These are phyloP conservation scores for Argyrosomus japonicus DNA, from an alignment of 2,113 vertebrate genomes.

Conservation along the genomic window DNA sequence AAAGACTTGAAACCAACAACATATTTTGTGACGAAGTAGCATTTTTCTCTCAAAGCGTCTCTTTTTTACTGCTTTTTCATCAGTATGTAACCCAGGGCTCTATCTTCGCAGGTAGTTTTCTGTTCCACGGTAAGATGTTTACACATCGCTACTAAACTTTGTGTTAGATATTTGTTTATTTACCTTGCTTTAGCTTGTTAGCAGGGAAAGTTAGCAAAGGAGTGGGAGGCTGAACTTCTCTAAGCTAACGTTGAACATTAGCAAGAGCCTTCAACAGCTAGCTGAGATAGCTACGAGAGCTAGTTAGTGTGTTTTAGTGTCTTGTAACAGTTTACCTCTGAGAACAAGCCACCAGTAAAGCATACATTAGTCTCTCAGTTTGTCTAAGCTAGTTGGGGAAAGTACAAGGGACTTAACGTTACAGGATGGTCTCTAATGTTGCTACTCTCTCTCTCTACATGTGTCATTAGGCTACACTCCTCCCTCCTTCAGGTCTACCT, in stretches of 20 bases:
- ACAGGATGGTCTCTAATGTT: background rate
- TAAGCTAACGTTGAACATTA: conserved; percentile 47
- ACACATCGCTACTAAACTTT: conserved; percentile 17
- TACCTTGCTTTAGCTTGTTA: conserved; percentile 68
- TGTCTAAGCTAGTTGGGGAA: background rate
- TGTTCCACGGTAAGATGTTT: conserved; percentile 48
- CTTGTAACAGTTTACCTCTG: background rate
- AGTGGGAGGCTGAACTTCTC: conserved; percentile 55
- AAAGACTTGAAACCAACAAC: conserved; percentile 62
- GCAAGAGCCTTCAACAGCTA: conserved; percentile 7
- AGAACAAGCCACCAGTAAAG: background rate
- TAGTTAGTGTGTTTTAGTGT: background rate
- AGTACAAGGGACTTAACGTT: background rate
- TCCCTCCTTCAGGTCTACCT: conserved; percentile 9
- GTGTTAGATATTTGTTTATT: conserved; percentile 50
- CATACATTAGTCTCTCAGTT: background rate
- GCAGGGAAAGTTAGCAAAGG: conserved; percentile 70
- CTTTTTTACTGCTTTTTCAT: conserved; percentile 1
- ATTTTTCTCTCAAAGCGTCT: conserved; percentile 19
- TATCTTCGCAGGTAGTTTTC: background rate
- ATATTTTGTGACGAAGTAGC: conserved; percentile 62
- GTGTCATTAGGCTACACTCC: conserved; percentile 42
- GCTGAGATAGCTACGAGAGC: background rate
- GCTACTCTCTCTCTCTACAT: background rate
- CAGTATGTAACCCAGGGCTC: conserved; percentile 54